These are phyloP conservation scores for Suncus etruscus DNA, from an alignment of 2,113 vertebrate species.

Conservation along the genomic window DNA sequence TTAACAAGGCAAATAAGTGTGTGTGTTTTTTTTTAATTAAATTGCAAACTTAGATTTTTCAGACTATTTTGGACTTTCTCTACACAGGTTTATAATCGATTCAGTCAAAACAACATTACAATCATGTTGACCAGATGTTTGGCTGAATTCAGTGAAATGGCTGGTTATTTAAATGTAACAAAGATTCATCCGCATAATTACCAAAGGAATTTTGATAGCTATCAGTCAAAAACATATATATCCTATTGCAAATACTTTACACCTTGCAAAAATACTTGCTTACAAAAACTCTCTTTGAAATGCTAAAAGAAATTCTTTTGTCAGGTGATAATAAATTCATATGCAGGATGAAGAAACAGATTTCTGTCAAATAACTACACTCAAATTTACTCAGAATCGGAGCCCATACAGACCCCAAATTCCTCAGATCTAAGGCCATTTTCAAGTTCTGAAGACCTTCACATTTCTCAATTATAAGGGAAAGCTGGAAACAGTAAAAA, in stretches of 20 bases:
- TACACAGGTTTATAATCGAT: conserved; percentile 16
- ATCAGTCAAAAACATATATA: conserved; percentile 26
- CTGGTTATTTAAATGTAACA: conserved; percentile 51
- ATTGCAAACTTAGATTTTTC: conserved; percentile 56
- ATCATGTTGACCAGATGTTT: conserved; percentile 51
- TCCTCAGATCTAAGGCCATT: neutral
- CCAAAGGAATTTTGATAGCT: conserved; percentile 51
- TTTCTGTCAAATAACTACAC: conserved; percentile 5
- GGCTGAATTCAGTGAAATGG: conserved; percentile 44
- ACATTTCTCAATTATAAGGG: neutral
- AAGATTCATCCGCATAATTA: conserved; percentile 21
- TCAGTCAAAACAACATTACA: conserved; percentile 60
- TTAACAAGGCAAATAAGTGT: conserved; percentile 73
- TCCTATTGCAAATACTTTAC: conserved; percentile 19
- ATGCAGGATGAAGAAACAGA: conserved; percentile 12
- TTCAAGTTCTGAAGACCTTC: neutral
- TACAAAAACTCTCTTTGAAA: conserved; percentile 61
- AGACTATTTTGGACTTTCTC: conserved; percentile 64
- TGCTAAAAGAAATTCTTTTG: conserved; percentile 39
- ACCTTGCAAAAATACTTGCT: conserved; percentile 27
- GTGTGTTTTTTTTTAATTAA: conserved; percentile 58
- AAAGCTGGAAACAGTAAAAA: neutral
- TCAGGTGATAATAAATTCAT: conserved; percentile 44
- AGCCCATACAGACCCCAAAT: neutral
- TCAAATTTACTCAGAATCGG: conserved; percentile 3